Conservation (phyloP, 2,888 invertebrate genomes). For the Girardia tigrina region DNA sequence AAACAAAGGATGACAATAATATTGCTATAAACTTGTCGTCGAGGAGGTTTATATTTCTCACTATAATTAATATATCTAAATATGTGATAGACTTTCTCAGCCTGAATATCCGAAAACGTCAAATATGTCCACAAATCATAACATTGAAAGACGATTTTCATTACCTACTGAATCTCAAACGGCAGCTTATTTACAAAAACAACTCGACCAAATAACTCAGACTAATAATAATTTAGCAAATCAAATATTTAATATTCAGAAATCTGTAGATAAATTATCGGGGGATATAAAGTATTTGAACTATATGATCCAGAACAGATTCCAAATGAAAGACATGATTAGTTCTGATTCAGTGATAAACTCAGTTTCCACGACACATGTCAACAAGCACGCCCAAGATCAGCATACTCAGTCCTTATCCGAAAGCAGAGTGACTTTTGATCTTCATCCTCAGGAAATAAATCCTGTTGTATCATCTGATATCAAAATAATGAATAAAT, state of each 20-base stretch:
- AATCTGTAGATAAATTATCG: conserved; percentile 14
- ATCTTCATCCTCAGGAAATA: conserved; percentile 17
- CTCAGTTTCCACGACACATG: not conserved
- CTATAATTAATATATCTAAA: not conserved
- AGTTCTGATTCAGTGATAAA: not conserved
- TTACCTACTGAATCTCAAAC: not conserved
- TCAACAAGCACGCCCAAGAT: not conserved
- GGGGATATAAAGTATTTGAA: not conserved
- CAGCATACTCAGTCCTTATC: not conserved
- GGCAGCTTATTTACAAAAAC: not conserved
- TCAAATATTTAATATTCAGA: not conserved
- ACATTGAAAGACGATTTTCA: not conserved
- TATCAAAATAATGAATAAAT: not conserved
- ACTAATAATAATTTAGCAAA: not conserved
- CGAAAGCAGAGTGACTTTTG: not conserved
- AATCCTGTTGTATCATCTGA: not conserved
- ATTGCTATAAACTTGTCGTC: not conserved
- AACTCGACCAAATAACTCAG: not conserved
- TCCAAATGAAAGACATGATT: not conserved
- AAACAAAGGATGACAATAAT: not conserved
- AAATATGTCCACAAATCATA: not conserved
- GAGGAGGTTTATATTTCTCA: not conserved
- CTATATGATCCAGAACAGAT: not conserved
- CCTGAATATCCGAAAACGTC: not conserved
- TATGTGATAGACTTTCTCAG: not conserved